These are phyloP conservation scores for Leptogaster cylindrica DNA, from an alignment of 2,888 invertebrate species.

Conservation along the genomic window DNA sequence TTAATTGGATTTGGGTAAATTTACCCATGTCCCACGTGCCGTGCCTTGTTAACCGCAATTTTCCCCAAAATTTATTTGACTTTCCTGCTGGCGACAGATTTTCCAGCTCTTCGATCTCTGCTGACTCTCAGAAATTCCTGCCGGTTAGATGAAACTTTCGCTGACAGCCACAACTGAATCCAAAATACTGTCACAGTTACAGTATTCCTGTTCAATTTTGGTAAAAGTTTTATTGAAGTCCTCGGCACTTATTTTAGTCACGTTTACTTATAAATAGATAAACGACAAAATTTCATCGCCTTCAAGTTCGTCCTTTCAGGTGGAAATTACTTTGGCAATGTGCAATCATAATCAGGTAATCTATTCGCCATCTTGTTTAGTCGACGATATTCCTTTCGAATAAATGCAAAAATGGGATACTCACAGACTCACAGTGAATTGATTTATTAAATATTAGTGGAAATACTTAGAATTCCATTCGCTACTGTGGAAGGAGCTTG, in stretches of 20 bases:
- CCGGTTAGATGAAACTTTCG: constrained; percentile 3
- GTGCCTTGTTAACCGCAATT: constrained; percentile 26
- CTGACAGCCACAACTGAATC: constrained; percentile 3
- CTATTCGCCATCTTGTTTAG: too few species aligned
- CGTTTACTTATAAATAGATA: constrained; percentile 44
- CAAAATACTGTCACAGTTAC: neutral
- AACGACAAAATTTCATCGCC: constrained; percentile 40
- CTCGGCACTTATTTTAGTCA: constrained; percentile 43
- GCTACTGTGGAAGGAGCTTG: too few species aligned
- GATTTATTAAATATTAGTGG: too few species aligned
- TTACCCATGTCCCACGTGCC: constrained; percentile 12
- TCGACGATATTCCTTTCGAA: too few species aligned
- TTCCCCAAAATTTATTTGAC: constrained; percentile 6
- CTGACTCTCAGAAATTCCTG: constrained; percentile 24
- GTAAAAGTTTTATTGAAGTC: constrained; percentile 38
- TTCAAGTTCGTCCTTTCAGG: constrained; percentile 16
- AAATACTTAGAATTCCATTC: too few species aligned
- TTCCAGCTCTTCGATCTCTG: constrained; percentile 27
- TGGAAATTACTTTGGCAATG: neutral
- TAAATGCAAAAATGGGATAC: too few species aligned
- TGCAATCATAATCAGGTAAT: too few species aligned
- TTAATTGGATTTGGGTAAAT: constrained; percentile 33
- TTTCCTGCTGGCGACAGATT: constrained; percentile 31
- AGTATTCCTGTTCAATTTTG: neutral
- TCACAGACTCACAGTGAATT: too few species aligned